Conservation (phyloP, 92 coral and sea anemone genomes). For the Phenganax stokvisi region DNA sequence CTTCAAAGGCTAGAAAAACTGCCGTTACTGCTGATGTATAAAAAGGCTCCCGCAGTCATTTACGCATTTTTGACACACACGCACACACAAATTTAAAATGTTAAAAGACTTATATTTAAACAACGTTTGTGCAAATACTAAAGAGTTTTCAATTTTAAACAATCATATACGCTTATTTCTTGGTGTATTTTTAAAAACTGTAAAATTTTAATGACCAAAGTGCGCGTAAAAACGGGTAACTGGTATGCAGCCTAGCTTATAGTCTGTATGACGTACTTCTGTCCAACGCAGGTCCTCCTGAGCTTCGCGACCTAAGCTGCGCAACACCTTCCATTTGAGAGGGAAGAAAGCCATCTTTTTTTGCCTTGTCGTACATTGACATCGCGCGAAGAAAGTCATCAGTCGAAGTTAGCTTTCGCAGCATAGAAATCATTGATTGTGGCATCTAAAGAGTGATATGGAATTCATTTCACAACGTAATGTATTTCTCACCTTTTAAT, state of each 20-base stretch:
- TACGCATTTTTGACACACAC: too few relatives aligned
- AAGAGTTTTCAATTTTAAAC: too few relatives aligned
- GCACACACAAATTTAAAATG: too few relatives aligned
- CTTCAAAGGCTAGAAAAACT: too few relatives aligned
- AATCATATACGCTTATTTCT: too few relatives aligned
- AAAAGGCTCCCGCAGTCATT: too few relatives aligned
- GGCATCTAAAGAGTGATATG: background rate
- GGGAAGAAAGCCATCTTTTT: background rate
- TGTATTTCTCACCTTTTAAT: too few relatives aligned
- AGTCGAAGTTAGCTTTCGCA: constrained; percentile 8
- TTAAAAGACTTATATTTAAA: too few relatives aligned
- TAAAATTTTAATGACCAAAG: background rate
- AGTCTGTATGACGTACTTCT: background rate
- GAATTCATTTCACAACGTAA: background rate
- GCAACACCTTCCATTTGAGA: background rate
- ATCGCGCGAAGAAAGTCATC: background rate
- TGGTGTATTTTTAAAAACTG: too few relatives aligned
- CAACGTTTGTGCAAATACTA: too few relatives aligned
- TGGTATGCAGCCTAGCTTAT: background rate
- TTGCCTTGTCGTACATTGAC: background rate
- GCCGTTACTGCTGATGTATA: too few relatives aligned
- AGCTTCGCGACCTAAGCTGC: constrained; percentile 11
- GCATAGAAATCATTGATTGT: background rate
- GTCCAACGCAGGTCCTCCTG: background rate
- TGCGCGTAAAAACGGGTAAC: background rate